Base-by-base conservation (phyloP, 2,888 invertebrate genomes). In the Drosophila fulvimacula region DNA sequence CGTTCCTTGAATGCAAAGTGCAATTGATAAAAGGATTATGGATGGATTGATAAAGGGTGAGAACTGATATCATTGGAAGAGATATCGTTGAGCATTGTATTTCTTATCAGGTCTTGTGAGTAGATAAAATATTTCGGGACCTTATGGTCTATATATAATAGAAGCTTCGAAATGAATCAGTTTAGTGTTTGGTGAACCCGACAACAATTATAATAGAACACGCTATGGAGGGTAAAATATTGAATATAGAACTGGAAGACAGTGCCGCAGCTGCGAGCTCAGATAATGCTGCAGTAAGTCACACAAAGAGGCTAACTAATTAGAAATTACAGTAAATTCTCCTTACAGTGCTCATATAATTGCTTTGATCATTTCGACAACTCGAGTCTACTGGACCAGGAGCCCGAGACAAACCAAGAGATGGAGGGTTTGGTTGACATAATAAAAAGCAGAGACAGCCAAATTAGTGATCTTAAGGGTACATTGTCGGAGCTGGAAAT, bases 221-320 rank as follows among this genome's bases (percentile, higher is more conserved):
- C 30, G 24, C 2, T 4, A 68, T 68, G 68, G 58, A 68, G 0
- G 46, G 21, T 10, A 66, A 66, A 41, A 58, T 66, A 36, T 17
- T 68, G 15, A 68, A 68, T 41, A 53, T 68, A 15, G 39, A 48
- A 39, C 57, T 68, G 10, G 34, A 44, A 15, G 57, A 65, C 11
- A 67, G 57, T 34, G 7, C 19, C 13, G 10, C 32, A 10, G 19
- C 17, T 0, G 24, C n/a, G 24, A 5, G 1, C 5, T 34, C 17
- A 3, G 67, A 52, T 5, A 44, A 52, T 2, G n/a, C 10, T 13
- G 17, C 11, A n/a, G 67, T 64, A 27, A 57, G 65, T 52, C 19
- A 2, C 1, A n/a, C 0, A 17, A n/a, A n/a, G 7, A 2, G 38
- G n/a, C 9, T n/a, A 9, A 2, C n/a, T n/a, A n/a, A 9, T 38